phyloP scores from a whole-genome alignment of 2,888 invertebrate species.

The Spodoptera exigua region DNA sequence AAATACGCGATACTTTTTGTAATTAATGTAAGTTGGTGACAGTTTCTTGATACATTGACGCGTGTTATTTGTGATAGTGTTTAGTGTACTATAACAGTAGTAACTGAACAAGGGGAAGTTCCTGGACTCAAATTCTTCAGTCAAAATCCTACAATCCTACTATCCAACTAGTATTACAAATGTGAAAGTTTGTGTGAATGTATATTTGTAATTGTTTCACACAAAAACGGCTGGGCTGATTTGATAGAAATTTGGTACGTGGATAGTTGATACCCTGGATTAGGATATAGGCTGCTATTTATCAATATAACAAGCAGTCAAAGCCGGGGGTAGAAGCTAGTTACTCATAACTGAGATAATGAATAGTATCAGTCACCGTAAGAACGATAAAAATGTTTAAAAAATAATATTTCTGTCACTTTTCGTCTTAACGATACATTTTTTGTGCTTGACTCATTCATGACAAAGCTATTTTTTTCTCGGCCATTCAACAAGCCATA shows the following conservation, averaged over 20 bases:
- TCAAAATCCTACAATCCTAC: no score
- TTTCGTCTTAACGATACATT: slow-evolving; percentile 44
- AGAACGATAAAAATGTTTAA: not conserved
- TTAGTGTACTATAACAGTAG: slow-evolving; percentile 8
- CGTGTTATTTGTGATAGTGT: not conserved
- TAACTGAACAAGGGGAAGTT: not conserved
- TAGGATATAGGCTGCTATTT: no score
- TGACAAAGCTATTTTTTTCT: slow-evolving; percentile 53
- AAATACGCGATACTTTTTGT: slow-evolving; percentile 53
- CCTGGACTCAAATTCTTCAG: no score
- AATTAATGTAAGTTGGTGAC: slow-evolving; percentile 44
- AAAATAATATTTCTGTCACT: slow-evolving; percentile 22
- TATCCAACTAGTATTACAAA: no score
- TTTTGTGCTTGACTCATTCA: slow-evolving; percentile 50
- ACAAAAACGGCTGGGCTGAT: no score
- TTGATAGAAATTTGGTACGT: no score
- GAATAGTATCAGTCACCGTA: no score
- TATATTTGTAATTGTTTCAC: no score
- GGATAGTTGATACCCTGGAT: no score
- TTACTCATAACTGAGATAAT: not conserved
- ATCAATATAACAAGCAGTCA: no score
- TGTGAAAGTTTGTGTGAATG: no score
- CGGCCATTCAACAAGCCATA: slow-evolving; percentile 41
- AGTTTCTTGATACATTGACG: slow-evolving; percentile 30
- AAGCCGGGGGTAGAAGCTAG: no score